phyloP scores from a whole-genome alignment of 2,797 vertebrate genomes.

The Parambassis ranga region DNA sequence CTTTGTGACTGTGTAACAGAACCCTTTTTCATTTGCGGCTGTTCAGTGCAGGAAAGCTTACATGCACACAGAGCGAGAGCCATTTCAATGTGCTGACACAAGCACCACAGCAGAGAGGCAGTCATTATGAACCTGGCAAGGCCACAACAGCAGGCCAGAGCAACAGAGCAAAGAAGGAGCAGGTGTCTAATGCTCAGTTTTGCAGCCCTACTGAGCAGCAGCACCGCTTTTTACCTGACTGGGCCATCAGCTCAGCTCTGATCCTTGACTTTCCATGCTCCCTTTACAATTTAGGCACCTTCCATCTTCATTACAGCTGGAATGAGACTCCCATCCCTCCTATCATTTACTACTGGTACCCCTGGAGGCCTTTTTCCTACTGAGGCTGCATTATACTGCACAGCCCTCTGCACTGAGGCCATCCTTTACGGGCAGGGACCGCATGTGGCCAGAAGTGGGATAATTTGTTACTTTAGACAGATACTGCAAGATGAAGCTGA shows the following conservation, averaged over 20 bases:
- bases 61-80: slow-evolving; percentile 47
- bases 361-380: slow-evolving; percentile 19
- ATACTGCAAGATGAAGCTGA: slow-evolving; percentile 31
- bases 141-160: slow-evolving; percentile 41
- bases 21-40: slow-evolving; percentile 56
- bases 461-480: slow-evolving; percentile 58
- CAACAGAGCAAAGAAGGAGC: slow-evolving; percentile 55
- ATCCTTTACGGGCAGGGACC: slow-evolving; percentile 31
- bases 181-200: slow-evolving; percentile 50
- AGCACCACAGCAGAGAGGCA: slow-evolving; percentile 60
- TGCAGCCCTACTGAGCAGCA: slow-evolving; percentile 37
- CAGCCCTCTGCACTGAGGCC: slow-evolving; percentile 22
- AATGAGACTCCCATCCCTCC: slow-evolving; percentile 30
- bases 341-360: slow-evolving; percentile 38
- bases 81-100: slow-evolving; percentile 76
- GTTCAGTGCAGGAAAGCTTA: slow-evolving; percentile 25
- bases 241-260: slow-evolving; percentile 54
- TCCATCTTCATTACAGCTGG: slow-evolving; percentile 63
- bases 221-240: slow-evolving; percentile 17
- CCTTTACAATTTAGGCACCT: slow-evolving; percentile 42
- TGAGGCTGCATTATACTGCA: slow-evolving; percentile 29
- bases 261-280: slow-evolving; percentile 49
- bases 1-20: slow-evolving; percentile 25
- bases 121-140: slow-evolving; percentile 72
- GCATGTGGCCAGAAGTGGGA: slow-evolving; percentile 19